Evolutionary conservation across 1,140 invertebrate species (phyloP), one percentile per base, ranked within the genome.

Genomic region (Samia ricini): DNA sequence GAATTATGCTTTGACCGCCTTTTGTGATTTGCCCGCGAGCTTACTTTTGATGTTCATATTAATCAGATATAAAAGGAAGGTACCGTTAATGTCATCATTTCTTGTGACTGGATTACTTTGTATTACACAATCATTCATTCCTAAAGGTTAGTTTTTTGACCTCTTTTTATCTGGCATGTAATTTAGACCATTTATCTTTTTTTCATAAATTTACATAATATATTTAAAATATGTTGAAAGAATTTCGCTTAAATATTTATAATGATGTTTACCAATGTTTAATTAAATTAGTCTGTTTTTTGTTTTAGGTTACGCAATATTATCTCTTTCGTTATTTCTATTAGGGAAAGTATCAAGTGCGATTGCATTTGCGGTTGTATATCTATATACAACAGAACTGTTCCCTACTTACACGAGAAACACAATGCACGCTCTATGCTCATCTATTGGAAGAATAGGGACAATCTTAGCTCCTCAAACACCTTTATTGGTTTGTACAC

Each of bases 381-480:
- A 95, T 69, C 88, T 95, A 59, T 94, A 93, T 58, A 94, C 94
- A 0, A 91, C 93, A 2, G 94, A 95, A 79, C 85, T 95, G 69
- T 95, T 94, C 66, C 94, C 94, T 0, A 95, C 94, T 0, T 92
- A 92, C 63, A 88, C 94, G 4, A 88, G 94, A 18, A 93, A 94
- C 66, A 93, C 93, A n/a, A 83, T 94, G 51, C 88, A 94, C 8
- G 91, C 93, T 0, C 77, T 93, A 24, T 94, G 94, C 74, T 94
- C 94, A 6, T 93, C 94, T 79, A 85, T 94, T 54, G 94, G 94
- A 18, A 85, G 94, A 29, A 86, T 95, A 64, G 93, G 94, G 7
- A 94, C 93, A n/a, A 94, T 94, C 83, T 63, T 94, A 64, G 93
- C 93, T 36, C 93, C 94, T 67, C 91, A 94, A 90, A 92, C 94